Evolutionary conservation across 2,888 invertebrate genomes (phyloP), one percentile per base, ranked within the genome.

Genomic region (Hofmannophila pseudospretella): DNA sequence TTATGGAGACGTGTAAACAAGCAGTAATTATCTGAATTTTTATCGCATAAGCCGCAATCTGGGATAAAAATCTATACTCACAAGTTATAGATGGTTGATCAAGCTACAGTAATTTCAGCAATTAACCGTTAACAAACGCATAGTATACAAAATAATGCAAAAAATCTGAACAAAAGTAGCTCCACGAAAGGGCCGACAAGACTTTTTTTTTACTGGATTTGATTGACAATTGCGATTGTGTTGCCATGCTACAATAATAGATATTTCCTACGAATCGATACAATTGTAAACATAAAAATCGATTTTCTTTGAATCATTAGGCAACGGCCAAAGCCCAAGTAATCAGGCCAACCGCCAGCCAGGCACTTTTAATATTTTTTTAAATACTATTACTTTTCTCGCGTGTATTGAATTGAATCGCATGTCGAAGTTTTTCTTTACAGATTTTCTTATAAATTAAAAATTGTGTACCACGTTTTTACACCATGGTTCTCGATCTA

Each of bases 401-500:
- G n/a, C n/a, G n/a, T n/a, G n/a, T n/a, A n/a, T n/a, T n/a, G n/a
- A n/a, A n/a, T n/a, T n/a, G n/a, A n/a, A n/a, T n/a, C n/a, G n/a
- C n/a, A n/a, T n/a, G n/a, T n/a, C n/a, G n/a, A n/a, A n/a, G n/a
- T n/a, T n/a, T n/a, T n/a, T n/a, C n/a, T n/a, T n/a, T n/a, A n/a
- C n/a, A n/a, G n/a, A n/a, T n/a, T n/a, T n/a, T n/a, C n/a, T 16
- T 16, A 32, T 40, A 38, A 38, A 42, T 28, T 10, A 7, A 10
- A 13, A 28, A 1, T 22, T 7, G 3, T 35, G n/a, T 34, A 32
- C 45, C 31, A 40, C 40, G 36, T 32, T 36, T 34, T 13, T 10
- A 11, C 8, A 32, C 27, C 65, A 99, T 99, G 99, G 99, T 99
- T 46, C 88, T 99, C 36, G 99, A 99, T 85, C 90, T 99, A 59